These are phyloP conservation scores for Germaria angustata DNA, from an alignment of 2,888 invertebrate genomes.

Conservation along the genomic window DNA sequence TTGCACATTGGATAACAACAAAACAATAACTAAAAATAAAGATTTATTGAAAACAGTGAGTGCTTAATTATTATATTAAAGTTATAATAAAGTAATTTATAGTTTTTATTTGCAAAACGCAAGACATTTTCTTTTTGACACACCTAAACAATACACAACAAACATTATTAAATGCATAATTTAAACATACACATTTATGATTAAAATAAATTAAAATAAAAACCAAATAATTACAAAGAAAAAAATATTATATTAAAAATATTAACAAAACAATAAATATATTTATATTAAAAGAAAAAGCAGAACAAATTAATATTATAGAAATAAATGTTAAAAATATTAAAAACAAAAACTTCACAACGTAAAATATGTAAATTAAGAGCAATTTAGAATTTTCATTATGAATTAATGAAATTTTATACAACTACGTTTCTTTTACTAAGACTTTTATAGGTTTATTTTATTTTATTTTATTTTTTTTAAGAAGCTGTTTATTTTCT, in stretches of 20 bases:
- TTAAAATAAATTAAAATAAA: conserved; percentile 6
- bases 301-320: conserved; percentile 34
- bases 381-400: background rate
- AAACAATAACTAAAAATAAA: background rate
- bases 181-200: conserved; percentile 41
- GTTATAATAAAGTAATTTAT: conserved; percentile 30
- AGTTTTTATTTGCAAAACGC: background rate
- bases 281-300: background rate
- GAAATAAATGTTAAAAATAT: conserved; percentile 23
- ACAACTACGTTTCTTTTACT: background rate
- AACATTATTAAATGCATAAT: conserved; percentile 9
- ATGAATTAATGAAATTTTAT: background rate
- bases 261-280: background rate
- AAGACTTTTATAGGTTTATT: background rate
- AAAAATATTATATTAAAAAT: background rate
- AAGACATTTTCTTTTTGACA: background rate
- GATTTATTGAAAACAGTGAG: conserved; percentile 19
- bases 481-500: background rate
- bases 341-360: background rate
- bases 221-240: conserved; percentile 52
- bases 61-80: conserved; percentile 40
- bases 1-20: conserved; percentile 17
- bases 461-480: background rate
- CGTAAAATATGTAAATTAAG: background rate
- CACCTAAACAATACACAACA: background rate